A percentile compares a stretch with the other conserved stretches of the same genome.
Conservation (phyloP, 1,140 invertebrate genomes). For the Penaeus indicus region DNA sequence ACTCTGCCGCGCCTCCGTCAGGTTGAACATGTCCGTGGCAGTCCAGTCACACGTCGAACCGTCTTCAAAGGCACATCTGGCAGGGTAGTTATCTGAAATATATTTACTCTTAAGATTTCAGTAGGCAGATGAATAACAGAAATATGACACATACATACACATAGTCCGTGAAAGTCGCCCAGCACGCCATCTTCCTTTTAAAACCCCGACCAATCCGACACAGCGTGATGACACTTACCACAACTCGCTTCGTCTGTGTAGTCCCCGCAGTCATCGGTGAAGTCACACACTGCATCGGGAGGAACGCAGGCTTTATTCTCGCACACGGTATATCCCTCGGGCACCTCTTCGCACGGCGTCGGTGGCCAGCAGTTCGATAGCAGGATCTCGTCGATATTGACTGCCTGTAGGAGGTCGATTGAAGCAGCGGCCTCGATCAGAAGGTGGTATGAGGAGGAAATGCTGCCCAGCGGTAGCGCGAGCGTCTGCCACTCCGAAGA, state of each 20-base stretch:
- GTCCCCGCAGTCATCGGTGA: slow-evolving; percentile 59
- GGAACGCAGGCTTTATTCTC: slow-evolving; percentile 53
- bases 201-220: too few relatives aligned
- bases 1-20: slow-evolving; percentile 18
- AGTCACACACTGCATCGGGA: slow-evolving; percentile 50
- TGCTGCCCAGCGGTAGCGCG: slow-evolving; percentile 41
- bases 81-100: slow-evolving; percentile 42
- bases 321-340: slow-evolving; percentile 34
- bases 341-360: slow-evolving; percentile 6
- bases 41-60: slow-evolving; percentile 24
- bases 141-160: background rate
- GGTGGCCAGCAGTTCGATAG: slow-evolving; percentile 35
- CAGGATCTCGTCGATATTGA: slow-evolving; percentile 31
- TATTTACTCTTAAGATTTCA: background rate
- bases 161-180: too few relatives aligned
- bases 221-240: slow-evolving; percentile 33
- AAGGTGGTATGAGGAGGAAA: slow-evolving; percentile 41
- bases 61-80: slow-evolving; percentile 56
- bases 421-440: slow-evolving; percentile 41
- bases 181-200: too few relatives aligned
- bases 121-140: background rate
- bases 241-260: slow-evolving; percentile 54
- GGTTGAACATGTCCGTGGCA: slow-evolving; percentile 1
- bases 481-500: slow-evolving; percentile 45
- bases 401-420: slow-evolving; percentile 9